phyloP scores from a whole-genome alignment of 2,888 invertebrate genomes.

The Azorinus chamasolen region DNA sequence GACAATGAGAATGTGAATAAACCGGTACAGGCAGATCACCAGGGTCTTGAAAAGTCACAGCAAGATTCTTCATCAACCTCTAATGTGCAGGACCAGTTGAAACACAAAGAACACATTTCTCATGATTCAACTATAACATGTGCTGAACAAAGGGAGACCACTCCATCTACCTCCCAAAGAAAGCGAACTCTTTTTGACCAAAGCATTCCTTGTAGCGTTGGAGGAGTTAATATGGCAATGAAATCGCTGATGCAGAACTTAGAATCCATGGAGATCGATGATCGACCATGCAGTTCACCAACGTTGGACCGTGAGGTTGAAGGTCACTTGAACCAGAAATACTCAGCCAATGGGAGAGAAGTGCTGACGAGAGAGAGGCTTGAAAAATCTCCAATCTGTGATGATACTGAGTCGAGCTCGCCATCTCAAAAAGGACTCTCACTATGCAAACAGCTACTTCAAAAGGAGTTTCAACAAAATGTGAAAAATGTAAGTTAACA shows the following conservation, averaged over 20 bases:
- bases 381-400: neutral
- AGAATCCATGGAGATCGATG: constrained; percentile 56
- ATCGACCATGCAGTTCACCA: constrained; percentile 28
- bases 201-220: constrained; percentile 52
- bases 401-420: neutral
- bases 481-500: constrained; percentile 65
- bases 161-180: constrained; percentile 8
- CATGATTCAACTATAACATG: neutral
- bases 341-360: neutral
- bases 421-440: constrained; percentile 32
- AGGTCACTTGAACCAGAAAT: constrained; percentile 41
- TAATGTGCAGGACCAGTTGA: too few species aligned
- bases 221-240: constrained; percentile 36
- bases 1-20: too few species aligned
- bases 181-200: constrained; percentile 24
- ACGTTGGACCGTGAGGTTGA: constrained; percentile 51
- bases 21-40: too few species aligned
- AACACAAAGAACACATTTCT: too few species aligned
- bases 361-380: neutral
- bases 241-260: constrained; percentile 44
- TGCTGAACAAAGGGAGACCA: neutral
- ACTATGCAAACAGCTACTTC: constrained; percentile 67
- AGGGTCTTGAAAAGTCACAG: too few species aligned
- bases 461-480: constrained; percentile 65
- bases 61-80: too few species aligned